Percentiles rank a stretch among this genome's conserved stretches.
phyloP scores from a whole-genome alignment of 2,797 vertebrate species.

The Poeciliopsis presidionis region DNA sequence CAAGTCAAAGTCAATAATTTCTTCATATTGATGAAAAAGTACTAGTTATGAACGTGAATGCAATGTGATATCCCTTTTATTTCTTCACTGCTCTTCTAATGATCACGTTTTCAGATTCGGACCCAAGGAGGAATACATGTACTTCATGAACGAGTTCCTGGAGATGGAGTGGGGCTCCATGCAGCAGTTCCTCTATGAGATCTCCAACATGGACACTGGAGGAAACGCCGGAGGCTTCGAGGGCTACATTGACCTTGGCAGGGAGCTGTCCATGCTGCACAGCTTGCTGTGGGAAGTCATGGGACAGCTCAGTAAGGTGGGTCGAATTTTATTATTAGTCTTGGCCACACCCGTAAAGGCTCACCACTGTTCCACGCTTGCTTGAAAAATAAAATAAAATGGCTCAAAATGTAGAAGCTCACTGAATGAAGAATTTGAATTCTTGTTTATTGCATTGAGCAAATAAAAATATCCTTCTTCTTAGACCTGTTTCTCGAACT shows the following conservation, averaged over 20 bases:
- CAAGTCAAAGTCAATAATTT: no score
- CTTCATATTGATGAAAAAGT: neutral
- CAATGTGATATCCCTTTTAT: neutral
- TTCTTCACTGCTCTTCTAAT: slow-evolving; percentile 21
- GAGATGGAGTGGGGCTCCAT: slow-evolving; percentile 98
- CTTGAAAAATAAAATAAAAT: neutral
- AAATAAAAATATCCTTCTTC: neutral
- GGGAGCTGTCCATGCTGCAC: slow-evolving; percentile 94
- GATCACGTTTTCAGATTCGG: slow-evolving; percentile 83
- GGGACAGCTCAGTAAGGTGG: slow-evolving; percentile 95
- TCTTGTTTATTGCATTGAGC: neutral
- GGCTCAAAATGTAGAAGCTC: neutral
- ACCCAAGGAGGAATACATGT: slow-evolving; percentile 94
- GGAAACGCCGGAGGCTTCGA: slow-evolving; percentile 94
- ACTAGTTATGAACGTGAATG: neutral
- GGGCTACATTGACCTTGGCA: slow-evolving; percentile 96
- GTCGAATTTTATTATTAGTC: neutral
- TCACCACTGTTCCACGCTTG: neutral
- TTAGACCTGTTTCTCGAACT: neutral
- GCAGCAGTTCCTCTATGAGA: slow-evolving; percentile 98
- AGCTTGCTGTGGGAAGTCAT: slow-evolving; percentile 96
- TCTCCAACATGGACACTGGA: slow-evolving; percentile 93
- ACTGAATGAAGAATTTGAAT: neutral
- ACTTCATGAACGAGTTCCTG: slow-evolving; percentile 97
- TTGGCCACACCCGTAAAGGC: neutral